Base-by-base conservation (phyloP, 2,113 vertebrate species). In the Miniopterus natalensis region DNA sequence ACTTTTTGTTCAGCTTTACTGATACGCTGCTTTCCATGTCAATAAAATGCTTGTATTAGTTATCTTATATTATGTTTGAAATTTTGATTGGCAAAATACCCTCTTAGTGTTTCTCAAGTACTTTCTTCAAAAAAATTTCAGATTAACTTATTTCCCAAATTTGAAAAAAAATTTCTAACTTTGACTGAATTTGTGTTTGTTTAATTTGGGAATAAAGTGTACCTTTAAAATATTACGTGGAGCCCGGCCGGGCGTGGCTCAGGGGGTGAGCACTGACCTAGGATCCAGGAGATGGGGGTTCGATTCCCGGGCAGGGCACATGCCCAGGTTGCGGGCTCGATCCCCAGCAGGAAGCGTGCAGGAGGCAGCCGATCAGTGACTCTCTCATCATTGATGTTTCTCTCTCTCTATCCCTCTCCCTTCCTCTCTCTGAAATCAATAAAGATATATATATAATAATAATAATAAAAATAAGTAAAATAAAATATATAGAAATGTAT, bases 81-180 rank as follows among this genome's bases (percentile, higher is more conserved):
- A 77, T 31, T 84, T 57, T 66, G 20, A 53, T 84, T 70, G 27
- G 2, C 42, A 74, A 36, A 88, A 42, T 61, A 84, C 2, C 7
- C 18, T 92, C 31, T 83, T 40, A 73, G 15, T 68, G 11, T 84
- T 84, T 93, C 59, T 95, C 71, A 88, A 42, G 25, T 31, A 71
- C 18, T 75, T 83, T 88, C 53, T 77, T 66, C 14, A 68, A 71
- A 65, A 73, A 63, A 61, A 6, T 15, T 68, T 23, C 31, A 91
- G 21, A 45, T 84, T 66, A 53, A 84, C 14, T 51, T 18, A 63
- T 47, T 89, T 88, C n/a, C 27, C 8, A 96, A 88, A 51, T 71
- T 63, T 59, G 12, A 59, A 96, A 95, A 89, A 53, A 94, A 40
- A 27, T 66, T 81, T 83, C 42, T 42, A 94, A 83, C 4, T 61